Base-by-base conservation (phyloP, 2,888 invertebrate genomes). In the Habrosyne pyritoides region DNA sequence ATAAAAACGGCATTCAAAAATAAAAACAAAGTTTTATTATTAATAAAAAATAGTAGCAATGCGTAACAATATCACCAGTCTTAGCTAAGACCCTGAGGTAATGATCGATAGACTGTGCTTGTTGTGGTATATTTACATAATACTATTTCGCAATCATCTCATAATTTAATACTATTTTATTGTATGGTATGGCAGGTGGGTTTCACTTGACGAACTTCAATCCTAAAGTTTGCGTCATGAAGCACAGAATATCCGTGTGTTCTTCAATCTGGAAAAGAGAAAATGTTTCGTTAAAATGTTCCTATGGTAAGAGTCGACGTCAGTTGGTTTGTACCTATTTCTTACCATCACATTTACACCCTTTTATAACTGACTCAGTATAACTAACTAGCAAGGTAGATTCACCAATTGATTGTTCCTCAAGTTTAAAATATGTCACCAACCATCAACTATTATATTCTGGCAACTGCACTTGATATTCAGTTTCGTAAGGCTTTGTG, bases 241-340 rank as follows among this genome's bases (percentile, higher is more conserved):
- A 98, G 80, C 96, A 94, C 76, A 98, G 93, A 69, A 98, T 97
- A 82, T 99, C 99, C 0, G 97, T 96, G 75, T 96, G 94, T 87
- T 99, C 99, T 67, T 98, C 98, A 79, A 99, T 99, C 96, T 98
- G 93, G 77, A 94, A 33, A 33, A 84, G 51, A 53, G 93, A 61
- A 66, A 75, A 57, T 42, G 46, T 21, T 48, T 24, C n/a, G 14
- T 12, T 14, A 42, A 10, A 49, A 48, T 5, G 5, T n/a, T 33
- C 8, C n/a, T 33, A 33, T n/a, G 12, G n/a, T n/a, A n/a, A n/a
- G n/a, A n/a, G n/a, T n/a, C n/a, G n/a, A n/a, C n/a, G n/a, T n/a
- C n/a, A n/a, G n/a, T n/a, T n/a, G n/a, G n/a, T n/a, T n/a, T n/a
- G n/a, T n/a, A n/a, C n/a, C n/a, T n/a, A n/a, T n/a, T n/a, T n/a